phyloP scores from a whole-genome alignment of 2,888 invertebrate genomes.

The Timema cristinae region DNA sequence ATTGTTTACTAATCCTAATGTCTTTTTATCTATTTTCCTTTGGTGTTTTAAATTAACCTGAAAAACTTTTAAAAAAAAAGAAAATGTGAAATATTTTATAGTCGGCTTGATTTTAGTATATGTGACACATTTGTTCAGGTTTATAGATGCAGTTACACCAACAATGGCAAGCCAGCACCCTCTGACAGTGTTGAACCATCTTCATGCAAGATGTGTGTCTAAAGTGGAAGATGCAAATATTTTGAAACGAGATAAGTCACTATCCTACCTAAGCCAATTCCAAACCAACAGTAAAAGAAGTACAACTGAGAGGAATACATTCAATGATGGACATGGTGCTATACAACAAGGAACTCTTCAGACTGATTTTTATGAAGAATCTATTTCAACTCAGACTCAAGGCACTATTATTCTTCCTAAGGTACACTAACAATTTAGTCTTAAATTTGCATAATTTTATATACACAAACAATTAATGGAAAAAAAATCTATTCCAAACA shows the following conservation, averaged over 20 bases:
- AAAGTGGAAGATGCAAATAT: conserved; percentile 84
- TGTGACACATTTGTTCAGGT: conserved; percentile 47
- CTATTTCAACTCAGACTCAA: conserved; percentile 76
- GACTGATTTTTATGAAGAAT: conserved; percentile 77
- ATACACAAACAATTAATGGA: background rate
- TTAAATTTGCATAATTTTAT: background rate
- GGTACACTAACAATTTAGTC: conserved; percentile 44
- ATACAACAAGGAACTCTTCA: conserved; percentile 47
- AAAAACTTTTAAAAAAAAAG: too few relatives aligned
- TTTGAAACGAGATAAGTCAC: conserved; percentile 75
- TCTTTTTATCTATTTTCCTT: too few relatives aligned
- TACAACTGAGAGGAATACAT: conserved; percentile 48
- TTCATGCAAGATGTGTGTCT: conserved; percentile 81
- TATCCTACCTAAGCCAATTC: conserved; percentile 52
- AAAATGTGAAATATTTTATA: too few relatives aligned
- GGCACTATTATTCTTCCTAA: conserved; percentile 80
- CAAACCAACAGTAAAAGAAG: conserved; percentile 54
- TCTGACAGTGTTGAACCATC: conserved; percentile 82
- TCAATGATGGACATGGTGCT: conserved; percentile 38
- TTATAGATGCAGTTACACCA: conserved; percentile 85
- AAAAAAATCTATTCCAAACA: too few relatives aligned
- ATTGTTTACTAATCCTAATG: too few relatives aligned
- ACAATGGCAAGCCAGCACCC: conserved; percentile 82
- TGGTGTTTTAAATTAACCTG: too few relatives aligned
- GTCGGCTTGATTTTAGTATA: too few relatives aligned